A percentile compares a stretch with the other conserved stretches of the same genome.
These are phyloP conservation scores for Gonatopus flavifemur DNA, from an alignment of 1,140 invertebrate genomes.

Conservation along the genomic window DNA sequence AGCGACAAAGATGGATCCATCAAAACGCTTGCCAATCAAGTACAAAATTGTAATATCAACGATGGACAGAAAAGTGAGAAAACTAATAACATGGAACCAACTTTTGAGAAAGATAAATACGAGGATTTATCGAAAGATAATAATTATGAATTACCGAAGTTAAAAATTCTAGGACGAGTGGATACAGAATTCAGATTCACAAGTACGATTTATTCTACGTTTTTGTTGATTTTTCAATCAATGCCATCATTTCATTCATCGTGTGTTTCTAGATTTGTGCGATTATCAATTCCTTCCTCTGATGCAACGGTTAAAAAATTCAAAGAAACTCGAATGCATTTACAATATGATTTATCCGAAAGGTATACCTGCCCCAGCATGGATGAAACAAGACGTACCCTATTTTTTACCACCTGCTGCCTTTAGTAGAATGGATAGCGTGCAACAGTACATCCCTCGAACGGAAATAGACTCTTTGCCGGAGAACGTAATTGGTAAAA, in stretches of 20 bases:
- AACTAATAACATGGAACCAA: slow-evolving; percentile 23
- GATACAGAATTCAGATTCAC: slow-evolving; percentile 73
- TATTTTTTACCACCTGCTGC: slow-evolving; percentile 74
- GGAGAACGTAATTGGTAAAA: slow-evolving; percentile 59
- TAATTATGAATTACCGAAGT: slow-evolving; percentile 38
- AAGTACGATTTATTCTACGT: slow-evolving; percentile 58
- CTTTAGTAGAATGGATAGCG: slow-evolving; percentile 76
- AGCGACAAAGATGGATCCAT: neutral
- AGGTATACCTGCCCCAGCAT: slow-evolving; percentile 62
- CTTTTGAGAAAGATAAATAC: slow-evolving; percentile 31
- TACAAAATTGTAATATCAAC: slow-evolving; percentile 3
- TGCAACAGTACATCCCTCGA: slow-evolving; percentile 58
- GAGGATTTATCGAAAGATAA: slow-evolving; percentile 37
- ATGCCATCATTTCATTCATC: slow-evolving; percentile 13
- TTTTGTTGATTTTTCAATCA: neutral
- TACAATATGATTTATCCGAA: slow-evolving; percentile 70
- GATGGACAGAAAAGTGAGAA: neutral
- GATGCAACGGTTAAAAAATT: slow-evolving; percentile 47
- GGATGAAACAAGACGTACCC: slow-evolving; percentile 64
- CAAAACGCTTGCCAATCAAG: neutral
- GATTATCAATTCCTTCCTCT: slow-evolving; percentile 92
- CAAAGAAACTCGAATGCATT: slow-evolving; percentile 60
- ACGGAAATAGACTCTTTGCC: slow-evolving; percentile 41
- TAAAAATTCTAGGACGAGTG: slow-evolving; percentile 69
- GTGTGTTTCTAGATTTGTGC: slow-evolving; percentile 74